phyloP scores from a whole-genome alignment of 2,888 invertebrate genomes.

The Cosmopolites sordidus region DNA sequence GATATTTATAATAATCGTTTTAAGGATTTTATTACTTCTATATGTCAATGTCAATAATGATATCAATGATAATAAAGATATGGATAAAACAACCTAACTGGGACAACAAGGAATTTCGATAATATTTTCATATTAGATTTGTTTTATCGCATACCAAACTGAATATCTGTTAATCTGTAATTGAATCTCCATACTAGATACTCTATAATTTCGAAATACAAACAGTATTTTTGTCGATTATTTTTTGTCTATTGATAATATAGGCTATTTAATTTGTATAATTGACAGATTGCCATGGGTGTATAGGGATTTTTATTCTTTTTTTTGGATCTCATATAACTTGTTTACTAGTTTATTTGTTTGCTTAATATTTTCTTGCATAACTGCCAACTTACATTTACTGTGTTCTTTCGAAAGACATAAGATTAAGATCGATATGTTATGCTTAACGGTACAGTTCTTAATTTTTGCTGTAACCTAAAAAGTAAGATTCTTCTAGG shows the following conservation, averaged over 20 bases:
- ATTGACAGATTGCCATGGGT: slow-evolving; percentile 42
- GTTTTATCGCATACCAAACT: no score
- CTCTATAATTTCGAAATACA: no score
- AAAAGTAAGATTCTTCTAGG: no score
- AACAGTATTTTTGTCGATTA: slow-evolving; percentile 25
- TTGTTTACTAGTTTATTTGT: slow-evolving; percentile 25
- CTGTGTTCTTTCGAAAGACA: slow-evolving; percentile 15
- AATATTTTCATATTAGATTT: no score
- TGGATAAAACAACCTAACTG: no score
- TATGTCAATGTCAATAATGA: background rate
- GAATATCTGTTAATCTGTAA: no score
- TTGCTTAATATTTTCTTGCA: slow-evolving; percentile 12
- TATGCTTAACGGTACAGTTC: no score
- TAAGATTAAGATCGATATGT: background rate
- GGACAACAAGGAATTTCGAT: no score
- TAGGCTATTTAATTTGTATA: slow-evolving; percentile 27
- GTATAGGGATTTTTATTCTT: slow-evolving; percentile 41
- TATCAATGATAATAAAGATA: background rate
- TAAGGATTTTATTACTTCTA: slow-evolving; percentile 19
- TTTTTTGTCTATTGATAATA: slow-evolving; percentile 26
- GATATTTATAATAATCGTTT: slow-evolving; percentile 39
- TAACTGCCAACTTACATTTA: slow-evolving; percentile 16
- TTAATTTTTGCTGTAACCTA: no score
- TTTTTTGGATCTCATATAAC: slow-evolving; percentile 43
- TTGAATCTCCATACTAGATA: no score